These are phyloP conservation scores for Hippocampus mohnikei DNA, from an alignment of 2,113 vertebrate species.

Conservation along the genomic window DNA sequence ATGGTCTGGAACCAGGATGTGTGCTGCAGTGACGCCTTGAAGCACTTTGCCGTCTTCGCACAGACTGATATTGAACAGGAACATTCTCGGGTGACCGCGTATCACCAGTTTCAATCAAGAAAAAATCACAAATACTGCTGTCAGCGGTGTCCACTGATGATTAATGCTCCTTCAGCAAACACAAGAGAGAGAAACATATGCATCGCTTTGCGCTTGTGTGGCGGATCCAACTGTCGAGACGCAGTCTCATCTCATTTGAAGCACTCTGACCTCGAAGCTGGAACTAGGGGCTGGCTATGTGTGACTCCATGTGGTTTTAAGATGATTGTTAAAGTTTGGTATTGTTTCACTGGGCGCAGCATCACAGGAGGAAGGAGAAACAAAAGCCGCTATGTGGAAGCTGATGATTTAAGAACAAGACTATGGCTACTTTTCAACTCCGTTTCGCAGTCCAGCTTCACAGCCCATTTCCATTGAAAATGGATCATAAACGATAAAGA, in stretches of 20 bases:
- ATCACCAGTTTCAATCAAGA: slow-evolving; percentile 42
- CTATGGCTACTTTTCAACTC: background rate
- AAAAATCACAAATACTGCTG: slow-evolving; percentile 45
- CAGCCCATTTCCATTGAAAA: no score
- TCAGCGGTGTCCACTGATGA: slow-evolving; percentile 29
- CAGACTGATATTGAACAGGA: slow-evolving; percentile 40
- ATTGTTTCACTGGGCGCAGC: slow-evolving; percentile 46
- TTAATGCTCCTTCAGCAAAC: slow-evolving; percentile 22
- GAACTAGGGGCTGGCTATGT: slow-evolving; percentile 14
- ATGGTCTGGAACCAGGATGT: background rate
- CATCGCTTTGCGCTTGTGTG: slow-evolving; percentile 3
- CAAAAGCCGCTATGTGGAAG: slow-evolving; percentile 48
- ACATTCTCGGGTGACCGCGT: slow-evolving; percentile 11
- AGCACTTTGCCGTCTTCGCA: slow-evolving; percentile 14
- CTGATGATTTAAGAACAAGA: slow-evolving; percentile 7
- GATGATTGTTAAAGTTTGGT: slow-evolving; percentile 36
- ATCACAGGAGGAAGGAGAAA: slow-evolving; percentile 18
- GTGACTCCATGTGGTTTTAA: slow-evolving; percentile 26
- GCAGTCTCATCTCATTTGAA: slow-evolving; percentile 13
- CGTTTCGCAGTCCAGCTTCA: background rate
- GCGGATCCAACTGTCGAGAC: background rate
- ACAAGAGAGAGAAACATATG: slow-evolving; percentile 55
- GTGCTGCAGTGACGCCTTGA: background rate
- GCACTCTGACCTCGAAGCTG: slow-evolving; percentile 16
- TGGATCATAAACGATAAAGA: background rate